Evolutionary conservation across 2,888 invertebrate genomes (phyloP), one percentile per base, ranked within the genome.

Genomic region (Dexiosoma caninum): DNA sequence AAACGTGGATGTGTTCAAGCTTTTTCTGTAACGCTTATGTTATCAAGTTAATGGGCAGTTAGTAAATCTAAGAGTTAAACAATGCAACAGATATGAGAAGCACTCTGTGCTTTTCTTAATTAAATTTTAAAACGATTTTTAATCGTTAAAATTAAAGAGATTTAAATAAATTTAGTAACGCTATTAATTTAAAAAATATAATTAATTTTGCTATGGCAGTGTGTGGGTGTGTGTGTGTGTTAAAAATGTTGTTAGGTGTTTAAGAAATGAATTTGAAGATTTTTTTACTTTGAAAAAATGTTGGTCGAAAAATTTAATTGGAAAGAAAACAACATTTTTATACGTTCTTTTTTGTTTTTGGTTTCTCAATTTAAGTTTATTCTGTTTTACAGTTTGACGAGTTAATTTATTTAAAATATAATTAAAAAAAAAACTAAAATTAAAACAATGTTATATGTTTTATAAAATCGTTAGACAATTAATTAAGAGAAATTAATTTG

Each of bases 361-460:
- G 78, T 83, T 51, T 46, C 14, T n/a, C 42, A 59, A 19, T 74
- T 75, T 81, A 81, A 79, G 72, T 75, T 77, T 77, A 78, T 84
- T 83, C 82, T 71, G 75, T 78, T 82, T 83, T 78, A 49, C 67
- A 78, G 76, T 80, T 83, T 70, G 46, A 66, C 9, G 46, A 49
- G 57, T 37, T 62, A 74, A 78, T 78, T 74, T 83, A 66, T 59
- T 81, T 83, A 82, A 84, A 86, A 49, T 70, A 71, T 70, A 78
- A 78, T 74, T 59, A 79, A 74, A 8, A 14, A 84, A 78, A 44
- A 67, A 83, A 46, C 80, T n/a, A 77, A 64, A 69, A 83, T 80
- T 74, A 71, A 62, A 53, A 53, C n/a, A 46, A 16, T n/a, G n/a
- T n/a, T 46, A 27, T 53, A 53, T 9, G 7, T 9, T 37, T 23